phyloP scores from a whole-genome alignment of 2,888 invertebrate genomes.

The Molorchus minor region DNA sequence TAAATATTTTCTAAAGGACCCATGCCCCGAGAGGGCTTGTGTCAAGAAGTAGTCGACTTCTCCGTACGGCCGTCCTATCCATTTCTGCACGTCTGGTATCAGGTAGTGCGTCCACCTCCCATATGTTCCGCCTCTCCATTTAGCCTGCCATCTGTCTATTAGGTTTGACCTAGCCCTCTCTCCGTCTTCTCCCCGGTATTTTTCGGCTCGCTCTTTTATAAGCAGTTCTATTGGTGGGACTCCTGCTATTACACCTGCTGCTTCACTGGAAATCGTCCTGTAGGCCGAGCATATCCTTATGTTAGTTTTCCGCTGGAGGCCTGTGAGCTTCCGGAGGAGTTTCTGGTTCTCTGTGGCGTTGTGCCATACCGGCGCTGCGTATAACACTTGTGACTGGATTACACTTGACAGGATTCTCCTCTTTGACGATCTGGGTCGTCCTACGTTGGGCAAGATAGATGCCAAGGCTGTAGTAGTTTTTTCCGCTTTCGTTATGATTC shows the following conservation, averaged over 20 bases:
- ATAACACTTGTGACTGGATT: background rate
- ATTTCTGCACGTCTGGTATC: background rate
- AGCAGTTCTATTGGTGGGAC: no score
- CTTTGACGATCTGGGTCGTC: background rate
- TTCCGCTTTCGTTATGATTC: background rate
- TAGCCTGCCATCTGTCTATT: no score
- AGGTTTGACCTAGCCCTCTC: no score
- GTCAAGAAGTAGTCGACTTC: background rate
- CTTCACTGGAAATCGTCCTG: background rate
- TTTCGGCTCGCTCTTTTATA: no score
- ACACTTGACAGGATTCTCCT: background rate
- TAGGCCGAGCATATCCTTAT: background rate
- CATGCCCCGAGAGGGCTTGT: no score
- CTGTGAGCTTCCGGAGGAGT: background rate
- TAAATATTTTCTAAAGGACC: no score
- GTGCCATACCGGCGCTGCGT: background rate
- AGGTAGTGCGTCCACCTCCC: no score
- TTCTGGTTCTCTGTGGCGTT: background rate
- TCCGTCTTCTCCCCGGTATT: no score
- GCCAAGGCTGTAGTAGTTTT: background rate
- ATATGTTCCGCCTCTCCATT: no score
- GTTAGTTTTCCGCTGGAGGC: background rate
- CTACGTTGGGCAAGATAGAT: background rate
- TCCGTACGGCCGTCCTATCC: background rate
- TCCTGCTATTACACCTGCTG: no score